Evolutionary conservation across 2,888 invertebrate species (phyloP).

Genomic region (Heliconius hortense): DNA sequence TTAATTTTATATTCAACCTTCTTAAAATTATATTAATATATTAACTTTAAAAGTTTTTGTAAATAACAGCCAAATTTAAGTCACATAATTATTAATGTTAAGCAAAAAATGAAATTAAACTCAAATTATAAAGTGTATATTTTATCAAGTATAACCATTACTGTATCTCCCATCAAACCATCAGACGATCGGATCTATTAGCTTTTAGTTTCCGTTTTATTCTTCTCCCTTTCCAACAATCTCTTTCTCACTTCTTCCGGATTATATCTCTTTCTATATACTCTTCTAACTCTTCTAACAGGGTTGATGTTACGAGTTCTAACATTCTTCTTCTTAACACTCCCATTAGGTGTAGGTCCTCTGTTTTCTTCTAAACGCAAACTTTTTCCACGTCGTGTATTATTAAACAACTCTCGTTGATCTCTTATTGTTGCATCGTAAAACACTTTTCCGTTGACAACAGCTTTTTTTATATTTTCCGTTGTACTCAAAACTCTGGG

Average conservation of each 20-base stretch:
- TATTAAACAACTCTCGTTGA: constrained; percentile 62
- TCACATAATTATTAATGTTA: not conserved
- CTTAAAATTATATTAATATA: no score
- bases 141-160: not conserved
- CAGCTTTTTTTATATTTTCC: constrained; percentile 71
- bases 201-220: constrained; percentile 49
- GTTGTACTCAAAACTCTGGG: constrained; percentile 71
- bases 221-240: constrained; percentile 71
- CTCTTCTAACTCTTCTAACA: constrained; percentile 70
- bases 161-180: not conserved
- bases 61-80: no score
- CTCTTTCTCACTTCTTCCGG: constrained; percentile 78
- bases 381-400: constrained; percentile 55
- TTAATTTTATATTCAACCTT: no score
- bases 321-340: constrained; percentile 63
- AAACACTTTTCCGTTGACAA: constrained; percentile 75
- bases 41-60: no score
- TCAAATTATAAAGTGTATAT: not conserved
- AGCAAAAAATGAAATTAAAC: not conserved
- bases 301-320: constrained; percentile 67
- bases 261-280: constrained; percentile 74
- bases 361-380: constrained; percentile 54
- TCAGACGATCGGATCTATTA: constrained; percentile 21
- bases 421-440: constrained; percentile 75
- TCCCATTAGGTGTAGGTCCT: constrained; percentile 55